phyloP scores from a whole-genome alignment of 2,888 invertebrate species.

The Callyntrura sp. region DNA sequence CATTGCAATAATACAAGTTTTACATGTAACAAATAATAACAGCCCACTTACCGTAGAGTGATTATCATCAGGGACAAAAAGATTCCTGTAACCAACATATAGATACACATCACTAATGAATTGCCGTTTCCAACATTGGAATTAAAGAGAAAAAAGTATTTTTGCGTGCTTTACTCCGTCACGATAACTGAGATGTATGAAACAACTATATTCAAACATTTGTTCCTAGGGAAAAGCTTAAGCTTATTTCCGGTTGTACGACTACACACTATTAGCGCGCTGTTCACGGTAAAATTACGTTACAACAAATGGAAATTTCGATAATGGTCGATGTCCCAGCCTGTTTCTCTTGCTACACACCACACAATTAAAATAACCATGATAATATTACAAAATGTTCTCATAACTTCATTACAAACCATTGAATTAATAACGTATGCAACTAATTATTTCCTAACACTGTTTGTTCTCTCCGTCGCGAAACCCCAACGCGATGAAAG shows the following conservation, averaged over 20 bases:
- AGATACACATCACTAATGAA: conserved; percentile 29
- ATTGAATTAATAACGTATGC: conserved; percentile 44
- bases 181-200: not conserved
- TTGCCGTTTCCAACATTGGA: not conserved
- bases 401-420: conserved; percentile 46
- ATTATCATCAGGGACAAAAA: conserved; percentile 96
- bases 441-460: conserved; percentile 25
- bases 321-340: not conserved
- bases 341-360: not conserved
- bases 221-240: not conserved
- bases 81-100: conserved; percentile 88
- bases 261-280: not conserved
- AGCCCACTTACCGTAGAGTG: conserved; percentile 86
- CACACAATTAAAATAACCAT: not conserved
- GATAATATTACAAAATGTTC: conserved; percentile 13
- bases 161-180: not conserved
- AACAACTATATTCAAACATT: not conserved
- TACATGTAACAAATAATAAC: not conserved
- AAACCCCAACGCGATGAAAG: too few relatives aligned
- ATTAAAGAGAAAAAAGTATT: not conserved
- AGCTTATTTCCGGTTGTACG: too few relatives aligned
- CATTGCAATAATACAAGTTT: too few relatives aligned
- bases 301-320: not conserved
- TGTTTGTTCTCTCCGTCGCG: not conserved
- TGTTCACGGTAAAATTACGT: not conserved